phyloP scores from a whole-genome alignment of 2,113 vertebrate species.

The human (Homo sapiens) region DNA sequence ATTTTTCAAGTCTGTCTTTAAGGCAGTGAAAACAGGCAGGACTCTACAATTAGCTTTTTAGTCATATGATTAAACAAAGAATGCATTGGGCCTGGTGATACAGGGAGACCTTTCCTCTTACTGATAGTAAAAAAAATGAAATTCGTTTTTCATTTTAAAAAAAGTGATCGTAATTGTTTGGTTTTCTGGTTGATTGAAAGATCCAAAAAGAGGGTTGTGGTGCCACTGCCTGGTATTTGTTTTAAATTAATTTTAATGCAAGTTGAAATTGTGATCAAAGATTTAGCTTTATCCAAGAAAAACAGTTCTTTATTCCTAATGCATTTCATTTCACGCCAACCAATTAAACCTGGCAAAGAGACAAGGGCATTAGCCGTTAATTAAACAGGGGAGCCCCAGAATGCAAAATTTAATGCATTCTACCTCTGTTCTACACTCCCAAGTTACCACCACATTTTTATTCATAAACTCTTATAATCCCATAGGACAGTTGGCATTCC shows the following conservation, averaged over 20 bases:
- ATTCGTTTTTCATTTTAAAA: neutral
- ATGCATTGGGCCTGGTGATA: fast-evolving
- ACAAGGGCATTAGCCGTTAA: neutral
- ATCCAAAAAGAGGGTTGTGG: neutral
- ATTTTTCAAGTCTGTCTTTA: neutral
- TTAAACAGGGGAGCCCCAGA: neutral
- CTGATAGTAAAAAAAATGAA: neutral
- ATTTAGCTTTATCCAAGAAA: constrained; percentile 21
- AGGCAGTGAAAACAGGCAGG: no score
- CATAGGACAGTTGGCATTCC: neutral
- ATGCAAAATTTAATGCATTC: neutral
- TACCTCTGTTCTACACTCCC: neutral
- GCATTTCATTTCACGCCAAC: neutral
- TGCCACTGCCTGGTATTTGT: neutral
- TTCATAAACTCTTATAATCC: neutral
- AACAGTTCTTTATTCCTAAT: neutral
- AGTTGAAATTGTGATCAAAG: neutral
- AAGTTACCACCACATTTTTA: neutral
- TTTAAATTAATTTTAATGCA: neutral
- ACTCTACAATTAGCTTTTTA: no score
- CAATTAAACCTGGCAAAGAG: neutral
- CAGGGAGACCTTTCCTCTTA: neutral
- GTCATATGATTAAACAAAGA: neutral
- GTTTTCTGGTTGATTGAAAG: neutral
- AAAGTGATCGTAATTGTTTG: neutral